phyloP scores from a whole-genome alignment of 64 coral and sea anemone genomes.

The Porites australiensis region DNA sequence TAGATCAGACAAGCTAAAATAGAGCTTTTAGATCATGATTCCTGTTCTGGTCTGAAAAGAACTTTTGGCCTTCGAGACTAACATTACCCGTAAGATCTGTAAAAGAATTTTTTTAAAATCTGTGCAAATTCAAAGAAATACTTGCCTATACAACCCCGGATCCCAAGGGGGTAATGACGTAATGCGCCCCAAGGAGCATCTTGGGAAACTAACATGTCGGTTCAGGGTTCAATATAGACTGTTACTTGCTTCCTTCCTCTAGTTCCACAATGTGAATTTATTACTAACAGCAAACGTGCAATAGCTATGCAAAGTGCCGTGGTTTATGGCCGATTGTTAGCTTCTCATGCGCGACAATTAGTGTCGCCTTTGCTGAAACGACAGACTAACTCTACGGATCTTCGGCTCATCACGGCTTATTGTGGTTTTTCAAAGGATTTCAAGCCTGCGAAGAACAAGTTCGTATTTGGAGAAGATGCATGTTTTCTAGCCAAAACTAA shows the following conservation, averaged over 20 bases:
- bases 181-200: not conserved
- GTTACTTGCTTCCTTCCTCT: not conserved
- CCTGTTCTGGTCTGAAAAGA: too few relatives aligned
- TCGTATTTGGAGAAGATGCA: slow-evolving; percentile 97
- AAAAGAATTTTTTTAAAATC: too few relatives aligned
- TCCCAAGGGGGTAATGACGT: not conserved
- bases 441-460: slow-evolving; percentile 68
- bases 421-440: slow-evolving; percentile 99
- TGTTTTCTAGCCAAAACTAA: slow-evolving; percentile 86
- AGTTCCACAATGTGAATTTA: slow-evolving; percentile 12
- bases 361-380: slow-evolving; percentile 80
- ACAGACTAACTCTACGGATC: slow-evolving; percentile 51
- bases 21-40: too few relatives aligned
- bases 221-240: not conserved
- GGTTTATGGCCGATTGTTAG: slow-evolving; percentile 94
- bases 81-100: too few relatives aligned
- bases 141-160: not conserved
- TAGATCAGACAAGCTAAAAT: too few relatives aligned
- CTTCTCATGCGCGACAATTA: slow-evolving; percentile 82
- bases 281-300: not conserved
- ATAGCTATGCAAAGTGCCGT: slow-evolving; percentile 97
- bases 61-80: too few relatives aligned
- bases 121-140: not conserved
- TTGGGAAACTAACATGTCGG: slow-evolving; percentile 28
- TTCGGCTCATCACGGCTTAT: slow-evolving; percentile 85